These are phyloP conservation scores for Turnix velox DNA, from an alignment of 2,113 vertebrate species.

Conservation along the genomic window DNA sequence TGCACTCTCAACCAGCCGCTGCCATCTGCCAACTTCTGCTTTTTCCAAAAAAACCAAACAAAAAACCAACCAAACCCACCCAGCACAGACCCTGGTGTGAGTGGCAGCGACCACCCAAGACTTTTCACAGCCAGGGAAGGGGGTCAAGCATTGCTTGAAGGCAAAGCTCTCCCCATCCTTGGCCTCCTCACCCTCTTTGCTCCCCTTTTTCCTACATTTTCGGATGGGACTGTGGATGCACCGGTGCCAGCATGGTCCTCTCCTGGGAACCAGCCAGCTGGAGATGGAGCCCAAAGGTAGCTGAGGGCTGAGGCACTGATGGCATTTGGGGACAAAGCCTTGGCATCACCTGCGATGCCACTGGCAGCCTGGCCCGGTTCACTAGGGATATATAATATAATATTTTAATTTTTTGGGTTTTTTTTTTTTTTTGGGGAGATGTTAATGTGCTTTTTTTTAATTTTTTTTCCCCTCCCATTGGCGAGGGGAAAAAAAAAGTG, in stretches of 20 bases:
- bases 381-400: not conserved
- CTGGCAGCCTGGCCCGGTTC: not conserved
- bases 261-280: not conserved
- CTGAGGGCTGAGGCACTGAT: not conserved
- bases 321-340: not conserved
- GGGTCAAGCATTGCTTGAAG: not conserved
- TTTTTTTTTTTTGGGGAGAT: constrained; percentile 35
- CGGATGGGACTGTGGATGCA: constrained; percentile 25
- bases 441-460: constrained; percentile 52
- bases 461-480: not conserved
- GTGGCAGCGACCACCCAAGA: not conserved
- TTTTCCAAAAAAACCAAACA: not conserved
- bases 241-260: not conserved
- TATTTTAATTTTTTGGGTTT: not conserved
- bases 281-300: not conserved
- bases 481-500: constrained; percentile 55
- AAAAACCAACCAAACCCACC: not conserved
- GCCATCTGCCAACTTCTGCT: constrained; percentile 66
- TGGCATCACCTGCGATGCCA: not conserved
- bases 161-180: not conserved
- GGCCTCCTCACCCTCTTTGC: not conserved
- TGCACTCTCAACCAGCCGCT: constrained; percentile 62
- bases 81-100: not conserved
- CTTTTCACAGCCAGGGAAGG: not conserved
- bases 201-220: not conserved